Evolutionary conservation across 2,888 invertebrate genomes (phyloP).

Genomic region (Apodemia hepburni): DNA sequence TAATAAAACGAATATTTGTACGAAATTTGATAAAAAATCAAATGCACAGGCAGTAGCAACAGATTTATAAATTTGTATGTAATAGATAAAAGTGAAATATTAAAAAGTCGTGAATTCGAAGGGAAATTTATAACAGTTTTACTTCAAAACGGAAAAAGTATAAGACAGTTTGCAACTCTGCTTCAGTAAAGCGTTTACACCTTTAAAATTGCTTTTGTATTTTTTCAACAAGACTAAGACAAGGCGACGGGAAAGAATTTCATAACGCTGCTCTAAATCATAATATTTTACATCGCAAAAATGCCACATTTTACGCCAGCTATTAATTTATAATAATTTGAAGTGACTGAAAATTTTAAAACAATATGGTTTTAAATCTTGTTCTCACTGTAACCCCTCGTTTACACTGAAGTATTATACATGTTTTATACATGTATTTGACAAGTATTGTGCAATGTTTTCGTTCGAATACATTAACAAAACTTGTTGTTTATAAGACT

Average conservation of each 20-base stretch:
- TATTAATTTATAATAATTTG: background rate
- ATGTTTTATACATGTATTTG: too few species aligned
- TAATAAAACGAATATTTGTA: too few species aligned
- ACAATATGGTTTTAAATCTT: background rate
- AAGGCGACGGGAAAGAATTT: slow-evolving; percentile 3
- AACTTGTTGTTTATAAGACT: too few species aligned
- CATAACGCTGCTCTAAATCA: slow-evolving; percentile 10
- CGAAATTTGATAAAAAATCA: too few species aligned
- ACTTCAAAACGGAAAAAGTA: slow-evolving; percentile 1
- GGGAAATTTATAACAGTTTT: background rate
- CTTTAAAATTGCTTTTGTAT: slow-evolving; percentile 14
- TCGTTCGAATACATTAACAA: too few species aligned
- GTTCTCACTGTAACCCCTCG: too few species aligned
- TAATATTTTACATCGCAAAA: slow-evolving; percentile 12
- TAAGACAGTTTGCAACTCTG: slow-evolving; percentile 1
- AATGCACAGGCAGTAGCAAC: too few species aligned
- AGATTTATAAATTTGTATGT: too few species aligned
- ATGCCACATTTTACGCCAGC: background rate
- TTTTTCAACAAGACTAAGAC: background rate
- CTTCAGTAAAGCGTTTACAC: slow-evolving; percentile 14
- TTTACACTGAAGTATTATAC: too few species aligned
- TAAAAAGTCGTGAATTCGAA: background rate
- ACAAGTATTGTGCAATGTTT: too few species aligned
- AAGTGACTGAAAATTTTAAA: background rate
- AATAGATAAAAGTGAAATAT: too few species aligned